A percentile compares a stretch with the other conserved stretches of the same genome.
phyloP scores from a whole-genome alignment of 2,113 vertebrate genomes.

The Heloderma charlesbogerti region DNA sequence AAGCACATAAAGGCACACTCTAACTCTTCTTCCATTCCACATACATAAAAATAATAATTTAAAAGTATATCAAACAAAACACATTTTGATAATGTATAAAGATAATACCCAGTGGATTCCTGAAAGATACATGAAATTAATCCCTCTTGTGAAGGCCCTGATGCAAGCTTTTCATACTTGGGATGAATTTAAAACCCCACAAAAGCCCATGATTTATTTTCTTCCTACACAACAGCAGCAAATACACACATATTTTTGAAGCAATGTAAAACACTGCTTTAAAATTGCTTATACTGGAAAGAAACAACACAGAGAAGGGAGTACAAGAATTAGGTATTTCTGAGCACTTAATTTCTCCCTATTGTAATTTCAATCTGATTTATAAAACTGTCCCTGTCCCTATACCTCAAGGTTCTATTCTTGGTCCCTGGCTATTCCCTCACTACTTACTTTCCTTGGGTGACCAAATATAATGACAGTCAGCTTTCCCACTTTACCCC shows the following conservation, averaged over 20 bases:
- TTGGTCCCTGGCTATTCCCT: not conserved
- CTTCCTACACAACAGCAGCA: slow-evolving; percentile 80
- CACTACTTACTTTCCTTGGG: not conserved
- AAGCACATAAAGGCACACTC: slow-evolving; percentile 1
- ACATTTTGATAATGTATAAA: slow-evolving; percentile 81
- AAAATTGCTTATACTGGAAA: slow-evolving; percentile 57
- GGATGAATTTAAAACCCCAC: slow-evolving; percentile 82
- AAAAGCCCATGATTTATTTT: slow-evolving; percentile 80
- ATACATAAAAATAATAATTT: slow-evolving; percentile 76
- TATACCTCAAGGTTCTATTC: not conserved
- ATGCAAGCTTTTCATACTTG: slow-evolving; percentile 80
- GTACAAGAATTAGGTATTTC: slow-evolving; percentile 53
- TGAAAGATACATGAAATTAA: slow-evolving; percentile 81
- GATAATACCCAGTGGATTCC: slow-evolving; percentile 77
- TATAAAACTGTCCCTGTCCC: slow-evolving; percentile 38
- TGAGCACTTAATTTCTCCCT: slow-evolving; percentile 53
- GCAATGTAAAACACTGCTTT: slow-evolving; percentile 74
- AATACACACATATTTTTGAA: slow-evolving; percentile 78
- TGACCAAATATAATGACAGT: not conserved
- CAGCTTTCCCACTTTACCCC: not conserved
- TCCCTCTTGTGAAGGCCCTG: slow-evolving; percentile 82
- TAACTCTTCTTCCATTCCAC: slow-evolving; percentile 50
- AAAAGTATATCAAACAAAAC: slow-evolving; percentile 81
- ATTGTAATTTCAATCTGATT: slow-evolving; percentile 44
- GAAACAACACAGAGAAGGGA: slow-evolving; percentile 17